These are phyloP conservation scores for Carabus problematicus DNA, from an alignment of 2,888 invertebrate species.

Conservation along the genomic window DNA sequence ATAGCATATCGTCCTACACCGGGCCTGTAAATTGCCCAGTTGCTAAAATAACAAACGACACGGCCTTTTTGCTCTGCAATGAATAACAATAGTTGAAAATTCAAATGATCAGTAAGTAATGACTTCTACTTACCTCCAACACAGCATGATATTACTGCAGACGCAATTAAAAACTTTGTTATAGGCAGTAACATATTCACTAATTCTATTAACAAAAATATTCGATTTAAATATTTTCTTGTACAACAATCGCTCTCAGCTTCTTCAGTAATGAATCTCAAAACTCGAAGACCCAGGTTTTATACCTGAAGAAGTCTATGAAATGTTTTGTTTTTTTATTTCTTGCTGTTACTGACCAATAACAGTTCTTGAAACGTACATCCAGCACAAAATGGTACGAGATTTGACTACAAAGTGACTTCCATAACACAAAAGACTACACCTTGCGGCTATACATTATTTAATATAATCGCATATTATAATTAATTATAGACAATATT, in stretches of 20 bases:
- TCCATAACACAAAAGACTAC: conserved; percentile 26
- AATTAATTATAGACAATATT: conserved; percentile 20
- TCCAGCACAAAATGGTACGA: conserved; percentile 22
- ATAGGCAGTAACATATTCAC: conserved; percentile 2
- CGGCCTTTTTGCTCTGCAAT: conserved; percentile 52
- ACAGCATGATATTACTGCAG: neutral
- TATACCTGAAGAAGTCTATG: conserved; percentile 30
- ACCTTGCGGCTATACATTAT: conserved; percentile 11
- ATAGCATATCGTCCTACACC: conserved; percentile 83
- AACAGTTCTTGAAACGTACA: conserved; percentile 27
- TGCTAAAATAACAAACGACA: conserved; percentile 73
- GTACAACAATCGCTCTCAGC: neutral
- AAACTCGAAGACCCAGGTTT: conserved; percentile 21
- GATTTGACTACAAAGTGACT: conserved; percentile 34
- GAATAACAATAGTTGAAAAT: conserved; percentile 16
- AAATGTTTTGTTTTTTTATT: conserved; percentile 21
- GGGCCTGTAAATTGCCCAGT: conserved; percentile 87
- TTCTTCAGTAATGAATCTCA: conserved; percentile 25
- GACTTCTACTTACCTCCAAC: neutral
- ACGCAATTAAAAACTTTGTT: neutral
- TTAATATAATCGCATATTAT: conserved; percentile 6
- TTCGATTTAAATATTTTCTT: neutral
- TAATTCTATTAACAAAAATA: neutral
- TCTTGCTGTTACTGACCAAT: conserved; percentile 26
- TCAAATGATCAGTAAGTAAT: conserved; percentile 3